Conservation (phyloP, 2,113 vertebrate species). For the Haplochromis vanheusdeni region DNA sequence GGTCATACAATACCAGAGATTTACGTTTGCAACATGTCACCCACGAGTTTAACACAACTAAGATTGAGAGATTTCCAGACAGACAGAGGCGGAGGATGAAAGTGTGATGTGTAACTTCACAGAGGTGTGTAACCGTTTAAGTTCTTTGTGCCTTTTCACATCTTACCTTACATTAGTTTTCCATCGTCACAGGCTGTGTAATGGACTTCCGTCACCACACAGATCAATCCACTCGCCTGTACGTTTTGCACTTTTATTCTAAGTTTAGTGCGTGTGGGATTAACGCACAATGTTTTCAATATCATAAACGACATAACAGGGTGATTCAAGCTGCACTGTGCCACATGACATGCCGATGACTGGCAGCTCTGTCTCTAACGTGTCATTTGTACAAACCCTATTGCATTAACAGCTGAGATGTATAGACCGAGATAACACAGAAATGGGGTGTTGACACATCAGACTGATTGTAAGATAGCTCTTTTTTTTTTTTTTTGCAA, state of each 20-base stretch:
- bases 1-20: not conserved
- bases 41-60: not conserved
- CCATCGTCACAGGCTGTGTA: not conserved
- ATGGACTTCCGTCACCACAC: not conserved
- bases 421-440: conserved; percentile 6
- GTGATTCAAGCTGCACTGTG: not conserved
- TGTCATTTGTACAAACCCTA: not conserved
- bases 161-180: not conserved
- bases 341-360: not conserved
- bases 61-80: not conserved
- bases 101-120: not conserved
- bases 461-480: conserved; percentile 5
- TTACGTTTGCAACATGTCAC: not conserved
- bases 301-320: conserved; percentile 41
- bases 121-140: not conserved
- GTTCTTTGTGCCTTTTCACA: not conserved
- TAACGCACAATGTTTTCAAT: conserved; percentile 43
- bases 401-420: not conserved
- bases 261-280: not conserved
- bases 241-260: not conserved
- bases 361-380: not conserved
- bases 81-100: not conserved
- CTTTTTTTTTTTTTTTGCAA: not conserved
- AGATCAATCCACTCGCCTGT: not conserved
- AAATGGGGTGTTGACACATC: conserved; percentile 20